Evolutionary conservation across 1,140 invertebrate species (phyloP).

Genomic region (Drosophila burlai): DNA sequence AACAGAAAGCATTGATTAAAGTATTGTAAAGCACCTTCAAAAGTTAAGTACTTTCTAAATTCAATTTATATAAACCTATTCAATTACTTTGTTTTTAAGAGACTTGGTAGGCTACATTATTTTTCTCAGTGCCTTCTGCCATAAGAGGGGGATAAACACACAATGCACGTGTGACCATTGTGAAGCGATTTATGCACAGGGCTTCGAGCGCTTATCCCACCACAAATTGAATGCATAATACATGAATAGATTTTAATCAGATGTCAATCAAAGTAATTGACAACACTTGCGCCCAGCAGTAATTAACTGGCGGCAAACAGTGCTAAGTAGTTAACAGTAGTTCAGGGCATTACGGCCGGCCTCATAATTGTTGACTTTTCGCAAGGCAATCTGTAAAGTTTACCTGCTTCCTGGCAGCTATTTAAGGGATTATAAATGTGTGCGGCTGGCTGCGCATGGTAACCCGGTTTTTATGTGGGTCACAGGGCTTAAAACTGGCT

Average conservation of each 20-base stretch:
- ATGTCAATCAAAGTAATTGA: conserved; percentile 49
- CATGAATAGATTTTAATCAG: conserved; percentile 50
- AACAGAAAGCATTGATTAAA: neutral
- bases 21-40: neutral
- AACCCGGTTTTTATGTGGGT: neutral
- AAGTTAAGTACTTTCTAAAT: fast-evolving
- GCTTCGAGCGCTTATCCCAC: conserved; percentile 27
- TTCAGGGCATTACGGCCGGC: neutral
- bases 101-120: too few relatives aligned
- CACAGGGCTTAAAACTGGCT: neutral
- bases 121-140: neutral
- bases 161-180: conserved; percentile 16
- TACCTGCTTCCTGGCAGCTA: neutral
- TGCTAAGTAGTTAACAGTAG: conserved; percentile 19
- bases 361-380: conserved; percentile 1
- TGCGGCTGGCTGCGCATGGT: neutral
- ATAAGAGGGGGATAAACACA: neutral
- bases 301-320: conserved; percentile 16
- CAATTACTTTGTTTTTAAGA: neutral
- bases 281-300: conserved; percentile 1
- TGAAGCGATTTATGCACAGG: conserved; percentile 37
- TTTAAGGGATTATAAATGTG: conserved; percentile 6
- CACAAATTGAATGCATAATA: conserved; percentile 41
- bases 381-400: conserved; percentile 11
- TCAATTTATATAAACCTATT: fast-evolving